Base-by-base conservation (phyloP, 2,797 vertebrate genomes). In the Channa striata region DNA sequence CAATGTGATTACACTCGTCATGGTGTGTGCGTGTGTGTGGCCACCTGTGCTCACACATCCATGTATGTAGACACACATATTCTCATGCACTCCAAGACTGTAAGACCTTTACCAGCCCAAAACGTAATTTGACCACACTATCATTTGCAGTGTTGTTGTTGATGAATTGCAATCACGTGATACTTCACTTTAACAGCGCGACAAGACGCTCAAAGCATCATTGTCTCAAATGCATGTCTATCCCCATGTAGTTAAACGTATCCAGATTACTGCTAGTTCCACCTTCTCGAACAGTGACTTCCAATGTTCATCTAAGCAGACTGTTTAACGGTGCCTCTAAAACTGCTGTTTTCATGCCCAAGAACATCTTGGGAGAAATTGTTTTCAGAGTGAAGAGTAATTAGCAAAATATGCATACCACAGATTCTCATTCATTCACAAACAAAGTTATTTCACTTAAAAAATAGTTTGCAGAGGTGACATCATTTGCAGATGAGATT, bases 1-100 rank as follows among this genome's bases (percentile, higher is more conserved):
- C 60, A 77, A 87, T 85, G 81, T 65, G 80, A 81, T 80, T 83
- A 81, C 57, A 9, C 12, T 23, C 43, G 34, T 65, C 42, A 6
- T 9, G 19, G 50, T 2, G 43, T 62, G 59, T 75, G 65, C 40
- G 4, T 53, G 64, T 57, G 61, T 48, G 56, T 59, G 63, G 1
- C 51, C 40, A 33, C 57, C 34, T 37, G 37, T 39, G 11, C 61
- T 25, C 13, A n/a, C 25, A 19, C 11, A 25, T 42, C 16, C 37
- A 21, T 48, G 23, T n/a, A 13, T 17, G 9, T 20, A n/a, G n/a
- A 51, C 12, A 1, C 5, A 37, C 25, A 34, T 47, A 30, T 33
- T 10, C 19, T 1, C 2, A 59, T 49, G 10, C 51, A 39, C 2
- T 14, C 39, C 34, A n/a, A n/a, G n/a, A n/a, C n/a, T n/a, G n/a